These are phyloP conservation scores for Altica lythri DNA, from an alignment of 2,888 invertebrate genomes.

Conservation along the genomic window DNA sequence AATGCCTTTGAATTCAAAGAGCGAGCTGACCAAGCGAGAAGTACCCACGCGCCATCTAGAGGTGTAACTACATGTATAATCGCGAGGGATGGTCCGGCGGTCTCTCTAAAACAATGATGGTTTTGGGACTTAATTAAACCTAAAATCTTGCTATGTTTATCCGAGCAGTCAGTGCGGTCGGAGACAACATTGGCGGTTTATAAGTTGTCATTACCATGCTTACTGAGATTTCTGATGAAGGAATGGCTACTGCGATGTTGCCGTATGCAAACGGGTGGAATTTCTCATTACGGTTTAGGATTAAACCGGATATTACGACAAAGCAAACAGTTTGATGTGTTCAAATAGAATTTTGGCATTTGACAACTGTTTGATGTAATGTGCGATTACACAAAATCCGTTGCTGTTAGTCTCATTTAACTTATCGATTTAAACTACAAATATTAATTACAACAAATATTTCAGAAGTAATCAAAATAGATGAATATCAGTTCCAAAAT, in stretches of 20 bases:
- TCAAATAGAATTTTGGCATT: slow-evolving; percentile 20
- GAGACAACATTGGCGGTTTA: slow-evolving; percentile 54
- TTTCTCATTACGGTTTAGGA: slow-evolving; percentile 22
- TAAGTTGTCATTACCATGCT: slow-evolving; percentile 57
- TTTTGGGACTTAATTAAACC: slow-evolving; percentile 57
- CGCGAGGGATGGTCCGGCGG: slow-evolving; percentile 32
- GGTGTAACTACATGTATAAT: slow-evolving; percentile 51
- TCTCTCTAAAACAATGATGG: slow-evolving; percentile 54
- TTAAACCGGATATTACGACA: slow-evolving; percentile 26
- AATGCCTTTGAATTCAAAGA: too few species aligned
- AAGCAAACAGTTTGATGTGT: slow-evolving; percentile 24
- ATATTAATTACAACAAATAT: too few species aligned
- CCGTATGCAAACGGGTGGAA: slow-evolving; percentile 18
- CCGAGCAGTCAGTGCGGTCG: slow-evolving; percentile 53
- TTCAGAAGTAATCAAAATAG: too few species aligned
- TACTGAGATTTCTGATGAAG: slow-evolving; percentile 50
- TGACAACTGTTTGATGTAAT: background rate
- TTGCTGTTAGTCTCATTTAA: too few species aligned
- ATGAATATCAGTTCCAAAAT: too few species aligned
- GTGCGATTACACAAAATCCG: too few species aligned
- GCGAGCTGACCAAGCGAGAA: too few species aligned
- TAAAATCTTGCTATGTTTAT: slow-evolving; percentile 57
- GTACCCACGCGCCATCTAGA: slow-evolving; percentile 11
- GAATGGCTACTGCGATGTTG: slow-evolving; percentile 19
- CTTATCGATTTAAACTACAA: too few species aligned